Percentiles rank a stretch among this genome's conserved stretches.
phyloP scores from a whole-genome alignment of 2,888 invertebrate species.

The Orchestes rusci region DNA sequence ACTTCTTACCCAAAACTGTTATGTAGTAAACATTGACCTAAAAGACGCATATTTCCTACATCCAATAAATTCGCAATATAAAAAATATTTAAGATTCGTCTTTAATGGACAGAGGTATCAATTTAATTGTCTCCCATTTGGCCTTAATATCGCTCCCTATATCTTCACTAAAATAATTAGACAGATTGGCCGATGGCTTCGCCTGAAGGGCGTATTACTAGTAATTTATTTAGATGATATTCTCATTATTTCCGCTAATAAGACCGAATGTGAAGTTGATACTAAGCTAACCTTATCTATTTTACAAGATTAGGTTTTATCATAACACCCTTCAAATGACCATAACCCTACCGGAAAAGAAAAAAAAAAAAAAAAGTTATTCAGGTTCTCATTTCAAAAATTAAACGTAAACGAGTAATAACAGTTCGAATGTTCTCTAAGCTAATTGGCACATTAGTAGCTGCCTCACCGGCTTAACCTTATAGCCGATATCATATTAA shows the following conservation, averaged over 20 bases:
- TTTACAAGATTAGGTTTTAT: not conserved
- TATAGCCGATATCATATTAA: no score
- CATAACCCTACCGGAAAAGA: not conserved
- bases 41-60: not conserved
- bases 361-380: not conserved
- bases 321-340: not conserved
- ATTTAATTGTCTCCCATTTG: slow-evolving; percentile 1
- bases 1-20: slow-evolving; percentile 1
- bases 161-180: not conserved
- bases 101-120: slow-evolving; percentile 1
- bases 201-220: not conserved
- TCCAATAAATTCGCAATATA: not conserved
- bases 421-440: no score
- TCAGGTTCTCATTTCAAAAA: not conserved
- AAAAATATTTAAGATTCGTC: slow-evolving; percentile 3
- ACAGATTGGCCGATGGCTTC: not conserved
- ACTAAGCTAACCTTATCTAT: not conserved
- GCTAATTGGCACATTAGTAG: not conserved
- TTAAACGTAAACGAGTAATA: no score
- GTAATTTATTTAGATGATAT: slow-evolving; percentile 2
- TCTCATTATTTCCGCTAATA: not conserved
- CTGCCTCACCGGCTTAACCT: not conserved
- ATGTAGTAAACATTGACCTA: slow-evolving; percentile 1
- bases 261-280: not conserved
- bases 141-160: not conserved